Evolutionary conservation across 2,888 invertebrate genomes (phyloP).

Genomic region (Priocnemis perturbator): DNA sequence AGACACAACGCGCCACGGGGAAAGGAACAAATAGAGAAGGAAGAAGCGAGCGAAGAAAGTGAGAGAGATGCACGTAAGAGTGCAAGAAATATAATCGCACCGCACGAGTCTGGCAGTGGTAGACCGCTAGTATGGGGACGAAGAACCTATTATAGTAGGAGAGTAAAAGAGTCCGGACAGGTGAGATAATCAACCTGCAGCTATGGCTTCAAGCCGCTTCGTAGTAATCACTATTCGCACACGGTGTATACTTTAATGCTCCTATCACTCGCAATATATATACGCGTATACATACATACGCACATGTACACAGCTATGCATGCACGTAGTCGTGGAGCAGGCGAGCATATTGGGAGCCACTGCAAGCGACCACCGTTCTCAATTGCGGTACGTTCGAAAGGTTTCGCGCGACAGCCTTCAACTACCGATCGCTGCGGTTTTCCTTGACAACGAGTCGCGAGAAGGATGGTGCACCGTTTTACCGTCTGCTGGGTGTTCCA

Average conservation of each 20-base stretch:
- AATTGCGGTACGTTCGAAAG: neutral
- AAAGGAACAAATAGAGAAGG: slow-evolving; percentile 28
- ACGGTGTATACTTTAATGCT: slow-evolving; percentile 62
- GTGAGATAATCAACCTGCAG: slow-evolving; percentile 73
- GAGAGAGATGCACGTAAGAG: slow-evolving; percentile 39
- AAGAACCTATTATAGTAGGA: slow-evolving; percentile 69
- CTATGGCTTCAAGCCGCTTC: slow-evolving; percentile 63
- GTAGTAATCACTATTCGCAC: slow-evolving; percentile 69
- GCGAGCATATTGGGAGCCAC: too few relatives aligned
- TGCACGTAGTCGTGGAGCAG: too few relatives aligned
- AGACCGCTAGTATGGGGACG: slow-evolving; percentile 62
- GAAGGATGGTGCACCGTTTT: neutral
- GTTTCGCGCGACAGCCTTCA: slow-evolving; percentile 1
- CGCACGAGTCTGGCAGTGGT: slow-evolving; percentile 52
- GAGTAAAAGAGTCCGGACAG: slow-evolving; percentile 72
- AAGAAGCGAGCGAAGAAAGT: slow-evolving; percentile 9
- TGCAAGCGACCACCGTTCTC: neutral
- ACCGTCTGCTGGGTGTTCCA: neutral
- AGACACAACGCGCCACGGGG: neutral
- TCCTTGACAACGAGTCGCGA: slow-evolving; percentile 42
- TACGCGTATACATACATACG: too few relatives aligned
- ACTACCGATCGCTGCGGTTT: slow-evolving; percentile 37
- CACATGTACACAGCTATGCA: too few relatives aligned
- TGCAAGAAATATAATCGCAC: slow-evolving; percentile 65
- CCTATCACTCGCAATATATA: slow-evolving; percentile 29